phyloP scores from a whole-genome alignment of 1,140 invertebrate genomes.

The Periplaneta americana region DNA sequence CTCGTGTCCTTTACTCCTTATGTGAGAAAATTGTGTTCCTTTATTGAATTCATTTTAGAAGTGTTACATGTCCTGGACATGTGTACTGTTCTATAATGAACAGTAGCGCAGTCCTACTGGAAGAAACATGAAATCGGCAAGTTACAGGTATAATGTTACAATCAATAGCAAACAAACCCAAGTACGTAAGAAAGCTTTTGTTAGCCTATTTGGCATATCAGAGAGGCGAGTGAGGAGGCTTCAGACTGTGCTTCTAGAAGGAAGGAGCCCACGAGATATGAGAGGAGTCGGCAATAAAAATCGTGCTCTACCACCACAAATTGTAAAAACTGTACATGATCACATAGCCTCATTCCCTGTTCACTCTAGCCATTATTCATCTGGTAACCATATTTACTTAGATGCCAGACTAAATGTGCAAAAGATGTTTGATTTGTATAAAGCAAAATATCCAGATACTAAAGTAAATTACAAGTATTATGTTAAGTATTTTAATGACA shows the following conservation, averaged over 20 bases:
- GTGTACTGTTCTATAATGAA: neutral
- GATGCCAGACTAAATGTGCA: neutral
- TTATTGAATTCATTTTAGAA: too few relatives aligned
- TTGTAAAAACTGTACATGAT: neutral
- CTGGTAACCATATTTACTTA: conserved; percentile 3
- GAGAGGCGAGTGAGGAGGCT: neutral
- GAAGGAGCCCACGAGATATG: neutral
- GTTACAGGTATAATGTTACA: neutral
- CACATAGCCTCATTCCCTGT: conserved; percentile 5
- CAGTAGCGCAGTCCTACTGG: neutral
- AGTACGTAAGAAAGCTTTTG: neutral
- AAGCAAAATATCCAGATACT: conserved; percentile 5
- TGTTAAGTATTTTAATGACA: conserved; percentile 3
- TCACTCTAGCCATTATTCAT: neutral
- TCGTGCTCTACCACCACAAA: neutral
- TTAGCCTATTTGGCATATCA: conserved; percentile 4
- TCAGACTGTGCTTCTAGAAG: conserved; percentile 4
- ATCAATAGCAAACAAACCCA: neutral
- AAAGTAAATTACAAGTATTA: conserved; percentile 2
- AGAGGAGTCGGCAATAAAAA: neutral
- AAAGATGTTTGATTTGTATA: neutral
- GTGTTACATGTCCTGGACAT: too few relatives aligned
- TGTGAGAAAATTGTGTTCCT: neutral
- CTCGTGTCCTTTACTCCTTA: neutral
- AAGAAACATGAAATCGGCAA: neutral